These are phyloP conservation scores for Aphrophora alni DNA, from an alignment of 2,888 invertebrate species.

Conservation along the genomic window DNA sequence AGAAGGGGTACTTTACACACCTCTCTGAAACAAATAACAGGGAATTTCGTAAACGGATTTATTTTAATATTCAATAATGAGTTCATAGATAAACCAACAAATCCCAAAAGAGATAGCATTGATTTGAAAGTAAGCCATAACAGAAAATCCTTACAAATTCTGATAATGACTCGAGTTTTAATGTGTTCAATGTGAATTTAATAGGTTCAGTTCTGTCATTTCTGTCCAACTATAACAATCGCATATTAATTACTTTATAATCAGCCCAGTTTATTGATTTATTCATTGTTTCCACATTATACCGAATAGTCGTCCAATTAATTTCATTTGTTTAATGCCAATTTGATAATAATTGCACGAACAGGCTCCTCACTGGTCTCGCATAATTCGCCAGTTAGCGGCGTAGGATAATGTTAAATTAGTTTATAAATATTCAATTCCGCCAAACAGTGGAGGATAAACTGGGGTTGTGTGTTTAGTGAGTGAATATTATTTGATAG, in stretches of 20 bases:
- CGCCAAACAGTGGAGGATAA: too few relatives aligned
- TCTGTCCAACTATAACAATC: neutral
- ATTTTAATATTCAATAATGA: conserved; percentile 2
- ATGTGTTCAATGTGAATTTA: neutral
- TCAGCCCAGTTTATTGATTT: neutral
- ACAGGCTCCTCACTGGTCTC: neutral
- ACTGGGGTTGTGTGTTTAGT: too few relatives aligned
- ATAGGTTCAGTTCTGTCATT: neutral
- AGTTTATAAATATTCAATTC: neutral
- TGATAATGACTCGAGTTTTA: conserved; percentile 2
- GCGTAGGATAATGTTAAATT: neutral
- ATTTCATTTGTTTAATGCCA: neutral
- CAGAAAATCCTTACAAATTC: conserved; percentile 2
- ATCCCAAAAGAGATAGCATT: neutral
- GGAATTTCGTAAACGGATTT: neutral
- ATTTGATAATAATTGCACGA: neutral
- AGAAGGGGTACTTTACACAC: too few relatives aligned
- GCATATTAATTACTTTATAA: neutral
- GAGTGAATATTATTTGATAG: too few relatives aligned
- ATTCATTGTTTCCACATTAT: conserved; percentile 2
- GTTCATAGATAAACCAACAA: neutral
- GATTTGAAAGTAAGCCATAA: neutral
- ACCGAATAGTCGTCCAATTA: neutral
- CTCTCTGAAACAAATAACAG: neutral
- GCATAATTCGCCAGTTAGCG: neutral